phyloP scores from a whole-genome alignment of 2,888 invertebrate genomes.

The Chrysolina oricalcia region DNA sequence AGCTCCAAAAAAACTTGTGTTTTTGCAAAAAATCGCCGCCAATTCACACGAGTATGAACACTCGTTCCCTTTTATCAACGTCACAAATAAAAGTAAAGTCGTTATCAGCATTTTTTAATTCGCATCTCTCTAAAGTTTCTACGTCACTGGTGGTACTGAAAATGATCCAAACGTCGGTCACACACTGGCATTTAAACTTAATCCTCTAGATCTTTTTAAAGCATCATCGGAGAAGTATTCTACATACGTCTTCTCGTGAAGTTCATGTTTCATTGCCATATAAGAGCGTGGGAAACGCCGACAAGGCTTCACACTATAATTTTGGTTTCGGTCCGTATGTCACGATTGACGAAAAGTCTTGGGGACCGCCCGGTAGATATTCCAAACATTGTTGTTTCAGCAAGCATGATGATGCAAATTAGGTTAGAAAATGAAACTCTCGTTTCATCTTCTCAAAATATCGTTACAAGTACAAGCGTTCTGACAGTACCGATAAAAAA shows the following conservation, averaged over 20 bases:
- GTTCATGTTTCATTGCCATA: constrained; percentile 23
- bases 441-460: too few relatives aligned
- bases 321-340: constrained; percentile 16
- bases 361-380: background rate
- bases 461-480: too few relatives aligned
- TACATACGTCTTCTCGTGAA: constrained; percentile 19
- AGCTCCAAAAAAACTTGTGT: too few relatives aligned
- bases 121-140: background rate
- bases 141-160: constrained; percentile 1
- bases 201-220: constrained; percentile 18
- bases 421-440: background rate
- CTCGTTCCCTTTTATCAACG: too few relatives aligned
- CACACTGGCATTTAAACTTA: background rate
- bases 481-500: too few relatives aligned
- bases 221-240: constrained; percentile 13
- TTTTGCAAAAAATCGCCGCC: too few relatives aligned
- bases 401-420: background rate
- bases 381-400: background rate
- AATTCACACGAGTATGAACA: too few relatives aligned
- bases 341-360: constrained; percentile 18
- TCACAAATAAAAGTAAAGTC: background rate
- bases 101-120: background rate
- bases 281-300: constrained; percentile 14
- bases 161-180: background rate
- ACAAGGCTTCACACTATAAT: constrained; percentile 17